These are phyloP conservation scores for Callaeas wilsoni DNA, from an alignment of 2,113 vertebrate genomes.

Conservation along the genomic window DNA sequence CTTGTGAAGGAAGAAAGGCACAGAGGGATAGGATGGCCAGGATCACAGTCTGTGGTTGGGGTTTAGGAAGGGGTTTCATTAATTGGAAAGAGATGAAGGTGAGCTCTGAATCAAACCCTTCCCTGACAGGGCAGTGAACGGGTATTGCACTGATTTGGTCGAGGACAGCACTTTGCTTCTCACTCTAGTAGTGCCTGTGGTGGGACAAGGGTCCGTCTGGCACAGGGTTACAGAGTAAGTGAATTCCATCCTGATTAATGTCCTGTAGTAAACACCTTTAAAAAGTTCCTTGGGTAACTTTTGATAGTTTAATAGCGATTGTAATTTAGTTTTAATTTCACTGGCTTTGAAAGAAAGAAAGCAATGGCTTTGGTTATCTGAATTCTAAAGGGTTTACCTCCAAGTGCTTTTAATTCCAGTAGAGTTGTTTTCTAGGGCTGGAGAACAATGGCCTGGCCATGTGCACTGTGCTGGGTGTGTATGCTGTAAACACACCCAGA, in stretches of 20 bases:
- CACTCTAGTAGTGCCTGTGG: background rate
- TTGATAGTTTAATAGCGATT: background rate
- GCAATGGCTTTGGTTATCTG: fast-evolving
- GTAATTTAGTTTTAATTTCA: background rate
- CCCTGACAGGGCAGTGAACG: background rate
- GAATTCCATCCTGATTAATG: background rate
- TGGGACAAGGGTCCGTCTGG: background rate
- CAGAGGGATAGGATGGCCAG: background rate
- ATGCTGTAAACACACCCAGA: background rate
- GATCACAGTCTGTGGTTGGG: fast-evolving
- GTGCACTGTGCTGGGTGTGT: background rate
- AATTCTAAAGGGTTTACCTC: background rate
- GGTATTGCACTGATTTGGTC: background rate
- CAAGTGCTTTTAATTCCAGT: background rate
- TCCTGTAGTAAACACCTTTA: background rate
- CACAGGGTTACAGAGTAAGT: background rate
- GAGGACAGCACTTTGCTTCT: background rate
- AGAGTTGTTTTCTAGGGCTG: background rate
- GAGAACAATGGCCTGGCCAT: background rate
- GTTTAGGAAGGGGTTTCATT: background rate
- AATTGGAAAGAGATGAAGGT: background rate
- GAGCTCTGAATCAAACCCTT: background rate
- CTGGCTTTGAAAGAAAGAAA: background rate
- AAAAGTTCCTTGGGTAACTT: background rate
- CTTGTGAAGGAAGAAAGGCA: background rate